Conservation (phyloP, 2,888 invertebrate species). For the Torymus texanus region DNA sequence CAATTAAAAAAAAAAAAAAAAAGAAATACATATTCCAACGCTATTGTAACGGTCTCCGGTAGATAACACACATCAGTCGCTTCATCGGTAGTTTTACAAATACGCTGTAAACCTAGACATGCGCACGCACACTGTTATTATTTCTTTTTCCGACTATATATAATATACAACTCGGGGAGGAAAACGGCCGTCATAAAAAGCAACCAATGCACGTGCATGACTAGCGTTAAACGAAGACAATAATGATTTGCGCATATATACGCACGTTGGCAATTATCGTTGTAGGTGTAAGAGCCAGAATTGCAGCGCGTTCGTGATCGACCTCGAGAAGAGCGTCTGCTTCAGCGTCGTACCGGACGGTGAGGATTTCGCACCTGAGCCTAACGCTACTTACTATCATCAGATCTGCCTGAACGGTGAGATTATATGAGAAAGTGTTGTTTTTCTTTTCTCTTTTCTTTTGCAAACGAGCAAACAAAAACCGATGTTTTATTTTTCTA, state of each 20-base stretch:
- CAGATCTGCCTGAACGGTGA: constrained; percentile 80
- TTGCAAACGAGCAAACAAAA: no score
- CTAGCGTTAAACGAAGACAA: constrained; percentile 12
- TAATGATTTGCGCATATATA: constrained; percentile 37
- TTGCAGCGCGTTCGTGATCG: constrained; percentile 69
- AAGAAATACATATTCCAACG: no score
- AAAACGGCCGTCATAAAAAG: no score
- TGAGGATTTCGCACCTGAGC: constrained; percentile 75
- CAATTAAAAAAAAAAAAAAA: no score
- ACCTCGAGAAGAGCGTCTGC: constrained; percentile 66
- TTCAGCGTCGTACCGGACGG: constrained; percentile 65
- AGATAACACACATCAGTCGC: no score
- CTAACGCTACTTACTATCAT: constrained; percentile 80
- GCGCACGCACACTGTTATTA: no score
- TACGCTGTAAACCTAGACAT: no score
- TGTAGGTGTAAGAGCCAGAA: constrained; percentile 65
- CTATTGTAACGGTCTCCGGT: no score
- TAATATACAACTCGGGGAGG: no score
- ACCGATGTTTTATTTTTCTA: background rate
- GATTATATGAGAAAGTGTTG: background rate
- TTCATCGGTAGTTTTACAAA: no score
- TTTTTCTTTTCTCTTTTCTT: no score
- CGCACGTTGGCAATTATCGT: constrained; percentile 15
- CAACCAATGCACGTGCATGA: background rate
- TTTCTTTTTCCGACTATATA: no score